These are phyloP conservation scores for Atlantisia rogersi DNA, from an alignment of 2,113 vertebrate species.

Conservation along the genomic window DNA sequence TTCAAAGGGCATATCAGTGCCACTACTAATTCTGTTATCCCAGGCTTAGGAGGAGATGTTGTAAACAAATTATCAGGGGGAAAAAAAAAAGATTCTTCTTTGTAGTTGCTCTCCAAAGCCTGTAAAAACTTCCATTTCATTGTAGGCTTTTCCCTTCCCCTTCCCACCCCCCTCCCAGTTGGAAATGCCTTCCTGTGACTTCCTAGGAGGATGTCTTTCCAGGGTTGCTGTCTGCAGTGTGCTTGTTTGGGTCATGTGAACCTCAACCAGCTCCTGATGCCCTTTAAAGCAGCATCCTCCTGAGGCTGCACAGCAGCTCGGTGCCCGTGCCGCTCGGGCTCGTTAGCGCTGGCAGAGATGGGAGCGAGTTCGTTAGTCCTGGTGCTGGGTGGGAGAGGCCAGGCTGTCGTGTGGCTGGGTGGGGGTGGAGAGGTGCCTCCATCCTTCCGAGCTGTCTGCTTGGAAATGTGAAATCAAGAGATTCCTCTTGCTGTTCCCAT, in stretches of 20 bases:
- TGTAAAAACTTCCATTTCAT: conserved; percentile 52
- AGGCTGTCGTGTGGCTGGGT: fast-evolving
- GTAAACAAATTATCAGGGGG: conserved; percentile 33
- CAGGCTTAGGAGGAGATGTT: neutral
- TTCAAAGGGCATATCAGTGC: conserved; percentile 13
- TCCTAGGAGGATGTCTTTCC: conserved; percentile 17
- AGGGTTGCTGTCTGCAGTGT: neutral
- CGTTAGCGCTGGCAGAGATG: fast-evolving
- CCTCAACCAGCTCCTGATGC: neutral
- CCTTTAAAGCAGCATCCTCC: neutral
- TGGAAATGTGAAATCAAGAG: neutral
- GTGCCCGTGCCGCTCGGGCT: neutral
- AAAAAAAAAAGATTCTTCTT: neutral
- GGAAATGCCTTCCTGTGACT: conserved; percentile 37
- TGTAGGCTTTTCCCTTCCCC: conserved; percentile 52
- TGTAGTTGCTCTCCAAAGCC: conserved; percentile 15
- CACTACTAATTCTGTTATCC: neutral
- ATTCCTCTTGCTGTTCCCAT: neutral
- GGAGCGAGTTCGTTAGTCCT: neutral
- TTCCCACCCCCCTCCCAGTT: conserved; percentile 9
- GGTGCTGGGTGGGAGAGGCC: no score
- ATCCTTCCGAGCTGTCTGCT: fast-evolving
- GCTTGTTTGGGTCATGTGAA: fast-evolving
- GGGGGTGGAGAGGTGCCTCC: neutral
- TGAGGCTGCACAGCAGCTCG: fast-evolving